phyloP scores from a whole-genome alignment of 2,797 vertebrate genomes.

The Poliocrania exsul region DNA sequence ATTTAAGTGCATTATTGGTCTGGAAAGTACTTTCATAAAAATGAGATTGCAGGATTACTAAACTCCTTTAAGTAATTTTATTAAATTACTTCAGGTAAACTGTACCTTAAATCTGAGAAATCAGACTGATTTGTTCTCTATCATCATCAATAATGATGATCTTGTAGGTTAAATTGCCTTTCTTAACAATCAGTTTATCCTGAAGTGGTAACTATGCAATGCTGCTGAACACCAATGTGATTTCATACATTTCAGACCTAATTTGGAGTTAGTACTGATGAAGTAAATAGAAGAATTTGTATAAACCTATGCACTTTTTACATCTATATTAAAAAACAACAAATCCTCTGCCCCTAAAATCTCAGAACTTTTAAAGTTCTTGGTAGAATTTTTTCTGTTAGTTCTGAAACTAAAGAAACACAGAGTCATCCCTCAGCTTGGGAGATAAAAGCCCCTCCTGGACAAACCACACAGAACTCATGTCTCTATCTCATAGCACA shows the following conservation, averaged over 20 bases:
- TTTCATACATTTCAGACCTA: not conserved
- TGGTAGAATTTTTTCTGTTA: not conserved
- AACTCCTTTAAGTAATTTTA: not conserved
- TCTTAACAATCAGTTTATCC: not conserved
- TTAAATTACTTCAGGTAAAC: not conserved
- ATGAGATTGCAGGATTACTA: not conserved
- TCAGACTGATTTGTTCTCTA: not conserved
- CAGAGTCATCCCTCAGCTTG: not conserved
- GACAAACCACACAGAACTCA: not conserved
- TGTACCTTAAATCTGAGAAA: not conserved
- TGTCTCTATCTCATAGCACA: not conserved
- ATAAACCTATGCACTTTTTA: not conserved
- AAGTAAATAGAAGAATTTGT: not conserved
- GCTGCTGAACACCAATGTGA: not conserved
- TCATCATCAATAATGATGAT: not conserved
- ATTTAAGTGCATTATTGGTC: not conserved
- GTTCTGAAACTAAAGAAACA: not conserved
- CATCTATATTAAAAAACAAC: not conserved
- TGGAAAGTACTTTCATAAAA: slow-evolving; percentile 2
- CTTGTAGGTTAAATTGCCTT: not conserved
- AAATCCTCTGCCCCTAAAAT: not conserved
- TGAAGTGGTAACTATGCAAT: not conserved
- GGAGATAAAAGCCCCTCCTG: not conserved
- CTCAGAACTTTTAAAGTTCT: not conserved
- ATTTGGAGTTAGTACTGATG: not conserved